Conservation (phyloP, 2,113 vertebrate genomes). For the Colossoma macropomum region DNA sequence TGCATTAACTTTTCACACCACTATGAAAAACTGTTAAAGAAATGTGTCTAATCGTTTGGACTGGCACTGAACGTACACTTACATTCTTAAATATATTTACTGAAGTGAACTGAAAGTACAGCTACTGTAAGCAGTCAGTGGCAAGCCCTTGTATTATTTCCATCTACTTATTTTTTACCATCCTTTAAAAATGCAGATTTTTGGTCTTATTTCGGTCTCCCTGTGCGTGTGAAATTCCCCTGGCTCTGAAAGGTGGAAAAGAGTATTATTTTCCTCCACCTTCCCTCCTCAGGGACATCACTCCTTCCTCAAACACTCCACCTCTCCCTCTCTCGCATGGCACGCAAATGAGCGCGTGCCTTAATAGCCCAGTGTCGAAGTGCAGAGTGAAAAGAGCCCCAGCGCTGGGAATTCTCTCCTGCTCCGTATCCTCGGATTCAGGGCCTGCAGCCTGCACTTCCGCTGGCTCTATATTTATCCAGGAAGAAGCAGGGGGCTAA, state of each 20-base stretch:
- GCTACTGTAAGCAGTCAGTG: not conserved
- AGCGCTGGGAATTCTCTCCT: constrained; percentile 40
- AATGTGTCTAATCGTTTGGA: not conserved
- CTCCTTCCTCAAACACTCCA: constrained; percentile 27
- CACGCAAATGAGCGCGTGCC: constrained; percentile 15
- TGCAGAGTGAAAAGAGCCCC: constrained; percentile 15
- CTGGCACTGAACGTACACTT: not conserved
- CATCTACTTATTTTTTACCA: not conserved
- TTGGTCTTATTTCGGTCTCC: not conserved
- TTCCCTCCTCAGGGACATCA: constrained; percentile 15
- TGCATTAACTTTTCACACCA: too few species aligned
- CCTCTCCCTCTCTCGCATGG: not conserved
- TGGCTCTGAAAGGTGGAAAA: not conserved
- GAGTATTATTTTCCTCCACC: constrained; percentile 19
- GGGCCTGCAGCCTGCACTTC: not conserved
- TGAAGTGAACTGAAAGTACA: not conserved
- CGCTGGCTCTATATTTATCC: constrained; percentile 26
- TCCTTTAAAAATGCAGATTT: not conserved
- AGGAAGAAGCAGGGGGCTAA: constrained; percentile 18
- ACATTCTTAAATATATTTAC: not conserved
- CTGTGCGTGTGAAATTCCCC: not conserved
- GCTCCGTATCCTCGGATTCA: constrained; percentile 17
- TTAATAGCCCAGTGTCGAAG: constrained; percentile 27
- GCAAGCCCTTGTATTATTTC: not conserved
- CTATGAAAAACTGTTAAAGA: not conserved